Evolutionary conservation across 2,888 invertebrate species (phyloP).

Genomic region (Limulus polyphemus): DNA sequence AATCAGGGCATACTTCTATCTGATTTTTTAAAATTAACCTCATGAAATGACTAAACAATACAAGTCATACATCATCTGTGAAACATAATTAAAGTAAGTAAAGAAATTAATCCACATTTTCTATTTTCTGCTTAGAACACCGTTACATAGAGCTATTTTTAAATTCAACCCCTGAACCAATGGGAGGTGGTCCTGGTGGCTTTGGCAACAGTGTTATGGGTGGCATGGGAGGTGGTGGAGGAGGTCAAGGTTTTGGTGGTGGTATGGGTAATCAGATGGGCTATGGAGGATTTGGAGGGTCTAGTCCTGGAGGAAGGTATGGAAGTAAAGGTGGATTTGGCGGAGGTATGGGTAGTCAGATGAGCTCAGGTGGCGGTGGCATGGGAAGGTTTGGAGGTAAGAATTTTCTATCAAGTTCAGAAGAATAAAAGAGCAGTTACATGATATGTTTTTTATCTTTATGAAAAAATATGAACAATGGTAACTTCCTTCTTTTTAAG

Average conservation of each 20-base stretch:
- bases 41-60: too few relatives aligned
- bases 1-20: too few relatives aligned
- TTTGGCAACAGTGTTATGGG: not conserved
- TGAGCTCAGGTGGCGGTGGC: constrained; percentile 5
- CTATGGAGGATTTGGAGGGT: constrained; percentile 1
- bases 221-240: constrained; percentile 1
- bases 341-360: constrained; percentile 9
- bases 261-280: not conserved
- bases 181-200: constrained; percentile 4
- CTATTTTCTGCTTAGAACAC: constrained; percentile 43
- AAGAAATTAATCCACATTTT: not conserved
- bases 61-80: too few relatives aligned
- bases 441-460: too few relatives aligned
- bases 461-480: too few relatives aligned
- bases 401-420: too few relatives aligned
- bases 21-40: too few relatives aligned
- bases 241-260: constrained; percentile 12
- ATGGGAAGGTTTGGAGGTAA: not conserved
- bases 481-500: too few relatives aligned
- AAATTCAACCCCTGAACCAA: constrained; percentile 21
- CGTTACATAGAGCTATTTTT: constrained; percentile 27
- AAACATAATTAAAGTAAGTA: too few relatives aligned
- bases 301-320: constrained; percentile 3
- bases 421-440: too few relatives aligned
- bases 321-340: constrained; percentile 5